phyloP scores from a whole-genome alignment of 2,113 vertebrate genomes.

The Centropus unirufus region DNA sequence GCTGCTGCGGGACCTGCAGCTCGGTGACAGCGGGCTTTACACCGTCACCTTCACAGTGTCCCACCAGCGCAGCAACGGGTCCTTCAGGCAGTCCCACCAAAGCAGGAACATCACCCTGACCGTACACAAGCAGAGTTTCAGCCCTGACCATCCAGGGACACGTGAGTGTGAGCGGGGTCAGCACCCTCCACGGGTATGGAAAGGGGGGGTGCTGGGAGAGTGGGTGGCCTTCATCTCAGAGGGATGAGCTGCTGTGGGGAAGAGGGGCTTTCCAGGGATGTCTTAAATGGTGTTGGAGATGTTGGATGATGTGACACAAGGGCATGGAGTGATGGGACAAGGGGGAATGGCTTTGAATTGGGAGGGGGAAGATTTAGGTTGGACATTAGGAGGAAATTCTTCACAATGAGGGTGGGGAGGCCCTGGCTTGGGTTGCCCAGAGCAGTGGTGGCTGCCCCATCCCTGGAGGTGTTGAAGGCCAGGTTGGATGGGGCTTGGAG shows the following conservation, averaged over 20 bases:
- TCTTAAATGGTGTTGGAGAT: fast-evolving
- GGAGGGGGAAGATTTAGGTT: no score
- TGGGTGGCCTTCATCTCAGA: fast-evolving
- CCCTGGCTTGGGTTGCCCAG: no score
- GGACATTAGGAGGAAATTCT: no score
- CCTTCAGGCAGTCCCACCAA: no score
- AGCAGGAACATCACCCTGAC: fast-evolving
- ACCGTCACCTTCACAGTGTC: fast-evolving
- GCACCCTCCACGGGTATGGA: fast-evolving
- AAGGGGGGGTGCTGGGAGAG: fast-evolving
- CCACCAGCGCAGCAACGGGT: no score
- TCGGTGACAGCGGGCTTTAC: background rate
- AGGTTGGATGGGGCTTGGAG: no score
- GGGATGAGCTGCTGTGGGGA: fast-evolving
- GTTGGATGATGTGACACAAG: no score
- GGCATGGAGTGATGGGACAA: no score
- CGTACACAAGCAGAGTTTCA: fast-evolving
- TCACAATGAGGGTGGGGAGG: no score
- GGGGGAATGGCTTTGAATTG: no score
- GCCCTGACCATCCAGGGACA: fast-evolving
- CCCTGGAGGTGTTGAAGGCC: no score
- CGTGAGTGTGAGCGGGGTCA: fast-evolving
- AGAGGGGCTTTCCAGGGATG: background rate
- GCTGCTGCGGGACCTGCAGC: background rate
- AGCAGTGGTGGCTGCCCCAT: no score